A percentile compares a stretch with the other conserved stretches of the same genome.
phyloP scores from a whole-genome alignment of 1,140 invertebrate species.

The Dryas iulia region DNA sequence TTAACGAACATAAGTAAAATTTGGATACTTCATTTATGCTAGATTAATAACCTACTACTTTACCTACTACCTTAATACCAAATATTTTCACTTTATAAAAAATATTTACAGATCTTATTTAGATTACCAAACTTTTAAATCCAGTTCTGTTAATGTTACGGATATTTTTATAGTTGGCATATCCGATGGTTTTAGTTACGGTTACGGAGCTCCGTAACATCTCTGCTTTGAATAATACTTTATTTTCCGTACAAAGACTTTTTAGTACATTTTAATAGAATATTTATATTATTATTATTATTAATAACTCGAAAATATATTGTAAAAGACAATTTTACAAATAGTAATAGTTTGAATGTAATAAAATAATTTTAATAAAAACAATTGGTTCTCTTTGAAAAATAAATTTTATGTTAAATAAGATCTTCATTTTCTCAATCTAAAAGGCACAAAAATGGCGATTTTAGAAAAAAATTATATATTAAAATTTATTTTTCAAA shows the following conservation, averaged over 20 bases:
- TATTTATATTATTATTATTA: background rate
- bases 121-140: too few species aligned
- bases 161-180: too few species aligned
- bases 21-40: too few species aligned
- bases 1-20: too few species aligned
- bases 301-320: background rate
- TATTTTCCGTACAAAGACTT: constrained; percentile 2
- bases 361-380: background rate
- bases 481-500: background rate
- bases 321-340: constrained; percentile 1
- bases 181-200: too few species aligned
- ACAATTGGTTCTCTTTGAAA: background rate
- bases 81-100: too few species aligned
- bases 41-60: too few species aligned
- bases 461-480: background rate
- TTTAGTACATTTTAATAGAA: background rate
- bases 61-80: too few species aligned
- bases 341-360: background rate
- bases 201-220: too few species aligned
- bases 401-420: background rate
- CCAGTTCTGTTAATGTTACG: too few species aligned
- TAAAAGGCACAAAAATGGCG: background rate
- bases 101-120: too few species aligned
- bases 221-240: too few species aligned
- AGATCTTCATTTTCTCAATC: background rate